phyloP scores from a whole-genome alignment of 2,113 vertebrate species.

The crab-eating macaque (Macaca fascicularis) region T2T-MFA8v1.1 NC_088379.1:2875001-2875500 shows the following conservation, averaged over 20 bases:
- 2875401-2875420: background rate
- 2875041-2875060: background rate
- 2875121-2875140: accelerated
- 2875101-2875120: background rate
- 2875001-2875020: no score
- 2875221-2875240: background rate
- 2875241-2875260: background rate
- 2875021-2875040: background rate
- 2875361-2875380: background rate
- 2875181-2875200: background rate
- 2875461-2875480: background rate
- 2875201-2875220: background rate
- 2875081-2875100: background rate
- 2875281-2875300: background rate
- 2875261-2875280: background rate
- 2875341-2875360: background rate
- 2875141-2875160: background rate
- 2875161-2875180: background rate
- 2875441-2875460: background rate
- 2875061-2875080: background rate
- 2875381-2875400: background rate
- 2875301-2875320: background rate
- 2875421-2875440: background rate
- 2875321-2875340: background rate
- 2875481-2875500: background rate